phyloP scores from a whole-genome alignment of 2,113 vertebrate genomes.

The Symphodus melops region DNA sequence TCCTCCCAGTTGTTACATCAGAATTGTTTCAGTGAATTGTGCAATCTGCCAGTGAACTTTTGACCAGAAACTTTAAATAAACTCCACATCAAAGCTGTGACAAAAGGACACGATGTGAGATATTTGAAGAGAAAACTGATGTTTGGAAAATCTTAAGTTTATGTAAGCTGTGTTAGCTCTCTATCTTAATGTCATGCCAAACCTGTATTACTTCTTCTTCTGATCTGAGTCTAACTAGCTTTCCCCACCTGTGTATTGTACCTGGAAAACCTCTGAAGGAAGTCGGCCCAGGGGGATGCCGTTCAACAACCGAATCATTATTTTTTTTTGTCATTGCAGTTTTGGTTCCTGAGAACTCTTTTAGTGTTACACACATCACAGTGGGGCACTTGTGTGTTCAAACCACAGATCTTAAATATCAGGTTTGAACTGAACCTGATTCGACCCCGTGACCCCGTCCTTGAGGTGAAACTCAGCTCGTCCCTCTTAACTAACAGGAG shows the following conservation, averaged over 20 bases:
- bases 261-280: too few species aligned
- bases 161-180: too few species aligned
- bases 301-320: too few species aligned
- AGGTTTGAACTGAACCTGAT: not conserved
- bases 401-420: too few species aligned
- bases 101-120: not conserved
- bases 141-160: not conserved
- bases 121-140: not conserved
- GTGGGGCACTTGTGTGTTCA: not conserved
- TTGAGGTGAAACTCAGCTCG: not conserved
- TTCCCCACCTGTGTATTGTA: too few species aligned
- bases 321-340: too few species aligned
- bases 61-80: not conserved
- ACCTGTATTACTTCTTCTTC: too few species aligned
- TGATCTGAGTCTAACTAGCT: too few species aligned
- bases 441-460: conserved; percentile 33
- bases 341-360: too few species aligned
- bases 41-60: not conserved
- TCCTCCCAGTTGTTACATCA: not conserved
- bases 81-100: not conserved
- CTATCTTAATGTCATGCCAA: too few species aligned
- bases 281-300: too few species aligned
- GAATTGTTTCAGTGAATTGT: not conserved
- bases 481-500: conserved; percentile 13
- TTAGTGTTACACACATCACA: not conserved